phyloP scores from a whole-genome alignment of 2,888 invertebrate genomes.

The Anodontia alba region DNA sequence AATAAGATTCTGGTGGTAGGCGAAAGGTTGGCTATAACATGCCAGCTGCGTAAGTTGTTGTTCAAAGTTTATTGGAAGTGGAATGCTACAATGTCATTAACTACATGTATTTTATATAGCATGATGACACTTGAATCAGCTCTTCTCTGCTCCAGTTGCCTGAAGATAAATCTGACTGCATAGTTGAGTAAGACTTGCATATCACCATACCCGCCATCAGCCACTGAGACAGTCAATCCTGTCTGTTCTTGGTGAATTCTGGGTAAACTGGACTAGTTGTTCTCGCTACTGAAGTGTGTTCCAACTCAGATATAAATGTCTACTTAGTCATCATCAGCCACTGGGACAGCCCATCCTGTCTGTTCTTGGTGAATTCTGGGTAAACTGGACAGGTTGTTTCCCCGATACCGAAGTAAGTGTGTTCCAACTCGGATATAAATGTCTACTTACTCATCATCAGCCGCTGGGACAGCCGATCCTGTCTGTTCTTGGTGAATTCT shows the following conservation, averaged over 20 bases:
- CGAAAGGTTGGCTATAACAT: no score
- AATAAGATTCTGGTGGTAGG: no score
- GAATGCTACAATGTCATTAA: no score
- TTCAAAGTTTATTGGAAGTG: no score
- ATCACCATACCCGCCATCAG: conserved; percentile 48
- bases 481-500: conserved; percentile 73
- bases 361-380: conserved; percentile 77
- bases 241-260: conserved; percentile 73
- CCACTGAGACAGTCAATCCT: conserved; percentile 9
- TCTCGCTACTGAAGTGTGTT: conserved; percentile 96
- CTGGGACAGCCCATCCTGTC: conserved; percentile 12
- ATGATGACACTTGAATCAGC: no score
- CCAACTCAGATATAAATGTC: conserved; percentile 94
- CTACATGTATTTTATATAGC: no score
- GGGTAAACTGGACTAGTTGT: conserved; percentile 80
- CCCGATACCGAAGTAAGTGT: conserved; percentile 94
- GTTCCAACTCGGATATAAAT: conserved; percentile 96
- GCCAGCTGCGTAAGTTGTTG: no score
- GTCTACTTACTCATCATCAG: conserved; percentile 45
- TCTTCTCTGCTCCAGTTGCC: no score
- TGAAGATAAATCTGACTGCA: no score
- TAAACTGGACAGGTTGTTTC: conserved; percentile 84
- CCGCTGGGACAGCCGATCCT: conserved; percentile 15
- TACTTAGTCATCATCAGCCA: conserved; percentile 45
- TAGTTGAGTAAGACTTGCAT: no score